A percentile compares a stretch with the other conserved stretches of the same genome.
These are phyloP conservation scores for Cochlearius cochlearius DNA, from an alignment of 2,113 vertebrate genomes.

Conservation along the genomic window DNA sequence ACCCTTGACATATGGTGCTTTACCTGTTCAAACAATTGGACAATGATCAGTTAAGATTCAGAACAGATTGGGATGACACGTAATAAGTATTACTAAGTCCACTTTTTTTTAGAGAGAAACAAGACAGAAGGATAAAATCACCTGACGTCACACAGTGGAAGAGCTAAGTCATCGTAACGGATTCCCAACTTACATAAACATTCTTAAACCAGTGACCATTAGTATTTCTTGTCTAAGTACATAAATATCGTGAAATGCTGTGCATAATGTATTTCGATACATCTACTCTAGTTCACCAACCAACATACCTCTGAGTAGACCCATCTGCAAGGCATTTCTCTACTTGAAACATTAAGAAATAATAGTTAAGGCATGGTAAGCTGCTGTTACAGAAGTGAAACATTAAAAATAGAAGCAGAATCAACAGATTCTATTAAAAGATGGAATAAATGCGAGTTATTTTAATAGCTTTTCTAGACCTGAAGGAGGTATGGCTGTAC, in stretches of 20 bases:
- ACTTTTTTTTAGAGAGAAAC: neutral
- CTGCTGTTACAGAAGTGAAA: neutral
- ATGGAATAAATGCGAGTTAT: neutral
- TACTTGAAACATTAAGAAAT: neutral
- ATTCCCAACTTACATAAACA: neutral
- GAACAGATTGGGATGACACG: rapidly evolving
- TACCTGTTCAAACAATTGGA: neutral
- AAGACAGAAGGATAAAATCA: neutral
- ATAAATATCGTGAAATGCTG: neutral
- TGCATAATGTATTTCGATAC: rapidly evolving
- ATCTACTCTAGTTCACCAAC: neutral
- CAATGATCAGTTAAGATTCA: neutral
- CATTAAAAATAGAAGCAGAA: conserved; percentile 1
- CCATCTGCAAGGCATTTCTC: neutral
- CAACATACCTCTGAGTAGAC: neutral
- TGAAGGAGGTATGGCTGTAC: neutral
- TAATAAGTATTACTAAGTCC: neutral
- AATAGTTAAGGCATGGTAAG: neutral
- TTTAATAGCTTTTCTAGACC: neutral
- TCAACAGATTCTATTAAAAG: neutral
- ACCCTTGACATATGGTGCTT: neutral
- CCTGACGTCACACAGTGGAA: neutral
- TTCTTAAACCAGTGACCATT: neutral
- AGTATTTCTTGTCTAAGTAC: neutral
- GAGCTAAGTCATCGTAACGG: neutral